Evolutionary conservation across 2,888 invertebrate genomes (phyloP).

Genomic region (Adineta ricciae): DNA sequence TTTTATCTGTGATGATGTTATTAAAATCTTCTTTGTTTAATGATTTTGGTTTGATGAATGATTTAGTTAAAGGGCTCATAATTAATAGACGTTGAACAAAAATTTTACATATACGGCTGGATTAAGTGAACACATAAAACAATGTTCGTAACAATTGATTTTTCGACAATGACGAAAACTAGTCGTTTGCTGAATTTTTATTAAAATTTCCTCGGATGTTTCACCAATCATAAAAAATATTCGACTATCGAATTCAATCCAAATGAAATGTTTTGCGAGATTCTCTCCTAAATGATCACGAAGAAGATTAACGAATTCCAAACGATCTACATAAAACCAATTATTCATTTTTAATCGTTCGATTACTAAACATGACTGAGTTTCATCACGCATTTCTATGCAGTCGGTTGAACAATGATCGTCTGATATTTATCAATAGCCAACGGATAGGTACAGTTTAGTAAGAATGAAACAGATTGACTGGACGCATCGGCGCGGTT

Average conservation of each 20-base stretch:
- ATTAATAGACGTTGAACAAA: not conserved
- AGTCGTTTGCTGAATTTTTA: not conserved
- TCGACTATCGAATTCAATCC: not conserved
- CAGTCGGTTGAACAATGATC: too few species aligned
- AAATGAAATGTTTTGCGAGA: not conserved
- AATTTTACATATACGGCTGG: not conserved
- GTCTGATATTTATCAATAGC: too few species aligned
- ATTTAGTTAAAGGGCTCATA: constrained; percentile 33
- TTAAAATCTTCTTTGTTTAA: too few species aligned
- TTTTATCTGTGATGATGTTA: too few species aligned
- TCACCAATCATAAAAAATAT: too few species aligned
- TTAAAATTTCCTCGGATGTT: not conserved
- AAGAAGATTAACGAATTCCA: not conserved
- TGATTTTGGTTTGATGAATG: too few species aligned
- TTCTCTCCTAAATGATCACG: not conserved
- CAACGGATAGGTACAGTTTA: too few species aligned
- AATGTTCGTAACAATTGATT: not conserved
- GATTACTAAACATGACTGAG: not conserved
- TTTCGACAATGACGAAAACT: not conserved
- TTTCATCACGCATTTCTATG: too few species aligned
- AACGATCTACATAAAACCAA: not conserved
- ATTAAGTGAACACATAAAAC: not conserved
- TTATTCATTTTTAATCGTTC: not conserved
- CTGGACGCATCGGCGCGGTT: too few species aligned
- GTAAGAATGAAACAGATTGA: too few species aligned